Evolutionary conservation across 2,113 vertebrate genomes (phyloP).

Genomic region (Aptenodytes patagonicus): DNA sequence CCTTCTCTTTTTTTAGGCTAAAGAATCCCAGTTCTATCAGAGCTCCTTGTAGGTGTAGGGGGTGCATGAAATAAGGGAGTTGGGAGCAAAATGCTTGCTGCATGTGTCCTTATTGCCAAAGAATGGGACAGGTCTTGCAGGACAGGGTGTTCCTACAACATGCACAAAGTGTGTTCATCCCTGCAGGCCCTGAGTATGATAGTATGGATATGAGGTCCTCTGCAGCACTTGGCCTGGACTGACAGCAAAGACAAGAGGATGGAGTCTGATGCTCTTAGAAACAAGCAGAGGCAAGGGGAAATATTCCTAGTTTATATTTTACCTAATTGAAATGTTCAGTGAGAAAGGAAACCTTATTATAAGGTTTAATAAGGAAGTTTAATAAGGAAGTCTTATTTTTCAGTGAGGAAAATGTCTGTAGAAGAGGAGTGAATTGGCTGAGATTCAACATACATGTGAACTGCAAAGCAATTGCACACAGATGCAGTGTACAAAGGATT

Average conservation of each 20-base stretch:
- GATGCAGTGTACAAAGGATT: too few species aligned
- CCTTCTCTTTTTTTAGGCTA: neutral
- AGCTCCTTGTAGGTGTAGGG: neutral
- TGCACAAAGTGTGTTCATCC: neutral
- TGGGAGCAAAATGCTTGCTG: neutral
- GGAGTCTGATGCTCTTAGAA: neutral
- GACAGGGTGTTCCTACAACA: neutral
- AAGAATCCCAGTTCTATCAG: neutral
- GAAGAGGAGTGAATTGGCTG: neutral
- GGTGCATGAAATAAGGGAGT: neutral
- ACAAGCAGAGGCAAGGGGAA: neutral
- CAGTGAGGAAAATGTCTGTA: neutral
- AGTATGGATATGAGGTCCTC: neutral
- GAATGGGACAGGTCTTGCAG: neutral
- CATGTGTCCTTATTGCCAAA: neutral
- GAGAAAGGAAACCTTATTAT: neutral
- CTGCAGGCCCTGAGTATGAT: neutral
- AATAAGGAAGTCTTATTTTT: neutral
- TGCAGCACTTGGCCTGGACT: neutral
- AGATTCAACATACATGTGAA: neutral
- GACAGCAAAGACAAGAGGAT: neutral
- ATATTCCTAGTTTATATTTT: neutral
- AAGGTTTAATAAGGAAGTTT: too few species aligned
- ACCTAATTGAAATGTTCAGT: neutral
- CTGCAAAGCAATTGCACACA: neutral